Evolutionary conservation across 2,797 vertebrate genomes (phyloP).

Genomic region (Dryobates pubescens): DNA sequence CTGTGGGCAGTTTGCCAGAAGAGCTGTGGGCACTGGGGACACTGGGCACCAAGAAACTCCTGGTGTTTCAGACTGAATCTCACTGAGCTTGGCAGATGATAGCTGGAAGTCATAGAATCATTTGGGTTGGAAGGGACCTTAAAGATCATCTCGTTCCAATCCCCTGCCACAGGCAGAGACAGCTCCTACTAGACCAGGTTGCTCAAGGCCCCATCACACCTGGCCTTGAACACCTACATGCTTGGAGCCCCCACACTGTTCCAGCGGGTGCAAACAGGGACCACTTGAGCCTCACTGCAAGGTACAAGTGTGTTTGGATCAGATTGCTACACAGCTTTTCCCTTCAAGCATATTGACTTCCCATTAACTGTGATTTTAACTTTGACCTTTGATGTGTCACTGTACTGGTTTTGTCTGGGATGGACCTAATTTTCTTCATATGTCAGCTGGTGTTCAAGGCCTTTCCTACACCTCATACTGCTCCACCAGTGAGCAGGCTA

Average conservation of each 20-base stretch:
- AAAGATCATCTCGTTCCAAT: neutral
- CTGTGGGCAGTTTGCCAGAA: rapidly evolving
- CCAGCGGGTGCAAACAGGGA: neutral
- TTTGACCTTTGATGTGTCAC: neutral
- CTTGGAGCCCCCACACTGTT: neutral
- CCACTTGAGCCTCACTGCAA: neutral
- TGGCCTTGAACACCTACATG: too few species aligned
- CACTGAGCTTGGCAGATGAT: neutral
- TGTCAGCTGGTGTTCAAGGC: neutral
- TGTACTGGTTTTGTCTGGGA: neutral
- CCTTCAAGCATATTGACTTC: neutral
- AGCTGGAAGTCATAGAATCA: neutral
- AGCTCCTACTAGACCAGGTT: too few species aligned
- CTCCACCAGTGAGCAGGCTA: neutral
- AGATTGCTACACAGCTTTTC: neutral
- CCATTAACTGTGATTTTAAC: neutral
- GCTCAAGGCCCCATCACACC: too few species aligned
- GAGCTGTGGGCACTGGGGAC: neutral
- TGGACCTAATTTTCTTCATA: too few species aligned
- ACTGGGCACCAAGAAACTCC: neutral
- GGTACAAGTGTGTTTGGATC: neutral
- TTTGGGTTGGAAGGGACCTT: neutral
- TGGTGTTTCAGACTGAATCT: neutral
- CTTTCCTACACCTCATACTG: neutral
- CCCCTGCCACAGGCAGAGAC: too few species aligned